Percentiles rank a stretch among this genome's conserved stretches.
Evolutionary conservation across 2,888 invertebrate species (phyloP).

Genomic region (Entomobrya multifasciata): DNA sequence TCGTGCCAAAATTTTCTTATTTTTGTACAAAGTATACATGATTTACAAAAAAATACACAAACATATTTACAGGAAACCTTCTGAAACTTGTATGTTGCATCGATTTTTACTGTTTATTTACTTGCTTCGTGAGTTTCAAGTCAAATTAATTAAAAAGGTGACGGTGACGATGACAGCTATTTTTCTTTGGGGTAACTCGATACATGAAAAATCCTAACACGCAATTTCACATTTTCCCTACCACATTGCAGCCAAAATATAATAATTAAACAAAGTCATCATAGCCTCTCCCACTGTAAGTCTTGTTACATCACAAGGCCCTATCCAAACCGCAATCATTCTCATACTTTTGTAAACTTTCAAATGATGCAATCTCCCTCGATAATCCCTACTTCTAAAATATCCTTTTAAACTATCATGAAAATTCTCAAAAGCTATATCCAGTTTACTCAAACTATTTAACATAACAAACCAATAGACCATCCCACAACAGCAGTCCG

Average conservation of each 20-base stretch:
- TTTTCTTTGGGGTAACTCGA: no score
- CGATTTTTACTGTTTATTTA: no score
- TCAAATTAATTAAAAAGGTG: no score
- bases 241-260: slow-evolving; percentile 62
- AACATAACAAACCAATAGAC: slow-evolving; percentile 47
- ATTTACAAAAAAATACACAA: no score
- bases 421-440: slow-evolving; percentile 28
- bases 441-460: slow-evolving; percentile 23
- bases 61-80: no score
- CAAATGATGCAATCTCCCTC: not conserved
- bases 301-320: slow-evolving; percentile 14
- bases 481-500: slow-evolving; percentile 57
- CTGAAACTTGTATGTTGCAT: no score
- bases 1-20: no score
- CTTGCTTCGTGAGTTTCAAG: no score
- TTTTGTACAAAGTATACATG: no score
- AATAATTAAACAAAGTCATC: slow-evolving; percentile 46
- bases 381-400: slow-evolving; percentile 13
- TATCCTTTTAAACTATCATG: not conserved
- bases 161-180: no score
- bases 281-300: slow-evolving; percentile 26
- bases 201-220: no score
- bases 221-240: no score
- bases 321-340: slow-evolving; percentile 21
- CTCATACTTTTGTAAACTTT: slow-evolving; percentile 1